phyloP scores from a whole-genome alignment of 2,888 invertebrate species.

The Agonum fuliginosum region DNA sequence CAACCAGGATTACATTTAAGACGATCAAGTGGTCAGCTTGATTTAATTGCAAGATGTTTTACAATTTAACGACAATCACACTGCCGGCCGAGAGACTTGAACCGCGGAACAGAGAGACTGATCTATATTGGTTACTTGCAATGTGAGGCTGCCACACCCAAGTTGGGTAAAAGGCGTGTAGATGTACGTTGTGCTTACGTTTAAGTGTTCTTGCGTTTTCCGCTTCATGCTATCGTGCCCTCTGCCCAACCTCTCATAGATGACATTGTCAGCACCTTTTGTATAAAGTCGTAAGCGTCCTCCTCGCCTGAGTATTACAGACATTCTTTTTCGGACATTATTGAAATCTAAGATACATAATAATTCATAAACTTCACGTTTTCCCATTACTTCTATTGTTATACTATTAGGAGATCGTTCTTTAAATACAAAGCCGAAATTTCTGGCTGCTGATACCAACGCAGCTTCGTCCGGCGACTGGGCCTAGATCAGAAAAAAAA shows the following conservation, averaged over 20 bases:
- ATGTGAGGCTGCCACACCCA: neutral
- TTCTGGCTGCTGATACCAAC: conserved; percentile 96
- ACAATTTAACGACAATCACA: too few relatives aligned
- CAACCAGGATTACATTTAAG: too few relatives aligned
- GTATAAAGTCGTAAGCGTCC: conserved; percentile 92
- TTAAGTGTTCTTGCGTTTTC: conserved; percentile 94
- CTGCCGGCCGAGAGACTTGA: too few relatives aligned
- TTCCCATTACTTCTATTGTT: conserved; percentile 91
- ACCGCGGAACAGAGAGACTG: too few relatives aligned
- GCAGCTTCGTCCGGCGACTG: conserved; percentile 99
- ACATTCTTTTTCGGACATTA: conserved; percentile 99
- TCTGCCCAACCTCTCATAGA: conserved; percentile 92
- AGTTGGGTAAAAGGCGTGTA: too few relatives aligned
- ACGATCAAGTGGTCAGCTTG: too few relatives aligned
- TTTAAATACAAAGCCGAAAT: conserved; percentile 98
- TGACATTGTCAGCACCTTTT: conserved; percentile 98
- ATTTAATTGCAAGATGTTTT: too few relatives aligned
- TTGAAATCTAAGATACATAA: conserved; percentile 99
- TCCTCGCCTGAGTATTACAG: conserved; percentile 91
- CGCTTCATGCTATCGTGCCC: conserved; percentile 86
- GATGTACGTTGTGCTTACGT: conserved; percentile 85
- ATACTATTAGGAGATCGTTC: conserved; percentile 94
- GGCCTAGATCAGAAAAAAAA: conserved; percentile 76
- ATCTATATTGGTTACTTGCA: neutral
- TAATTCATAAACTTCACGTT: conserved; percentile 92